Evolutionary conservation across 2,797 vertebrate species (phyloP).

Genomic region (Gallinago nigripennis): DNA sequence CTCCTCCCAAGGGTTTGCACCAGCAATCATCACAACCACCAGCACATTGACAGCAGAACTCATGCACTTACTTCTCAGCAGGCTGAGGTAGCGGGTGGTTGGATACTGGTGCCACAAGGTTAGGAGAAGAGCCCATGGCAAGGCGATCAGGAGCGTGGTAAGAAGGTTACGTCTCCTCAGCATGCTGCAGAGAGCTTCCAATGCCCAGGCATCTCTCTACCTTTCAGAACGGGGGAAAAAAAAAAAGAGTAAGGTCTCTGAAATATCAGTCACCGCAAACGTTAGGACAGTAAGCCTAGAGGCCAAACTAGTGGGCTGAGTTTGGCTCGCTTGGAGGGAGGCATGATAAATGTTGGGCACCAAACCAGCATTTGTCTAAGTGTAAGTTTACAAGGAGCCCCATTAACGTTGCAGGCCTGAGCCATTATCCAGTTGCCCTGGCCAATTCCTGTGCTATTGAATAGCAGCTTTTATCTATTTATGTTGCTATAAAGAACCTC

Average conservation of each 20-base stretch:
- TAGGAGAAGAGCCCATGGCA: constrained; percentile 90
- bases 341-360: neutral
- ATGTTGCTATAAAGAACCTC: neutral
- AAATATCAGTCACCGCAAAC: neutral
- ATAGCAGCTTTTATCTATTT: constrained; percentile 13
- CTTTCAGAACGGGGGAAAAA: constrained; percentile 13
- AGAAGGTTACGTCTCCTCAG: constrained; percentile 89
- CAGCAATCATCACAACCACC: neutral
- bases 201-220: constrained; percentile 72
- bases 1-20: neutral
- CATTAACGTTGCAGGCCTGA: neutral
- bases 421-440: neutral
- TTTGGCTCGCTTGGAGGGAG: neutral
- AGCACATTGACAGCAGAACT: constrained; percentile 46
- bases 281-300: neutral
- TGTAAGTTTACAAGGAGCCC: neutral
- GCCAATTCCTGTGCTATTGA: neutral
- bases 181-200: constrained; percentile 79
- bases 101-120: constrained; percentile 88
- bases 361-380: neutral
- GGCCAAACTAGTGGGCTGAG: neutral
- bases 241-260: neutral
- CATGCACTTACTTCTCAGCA: constrained; percentile 75
- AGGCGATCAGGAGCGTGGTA: constrained; percentile 86
- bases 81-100: constrained; percentile 78